phyloP scores from a whole-genome alignment of 2,888 invertebrate species.

The Sminthurides aquaticus region DNA sequence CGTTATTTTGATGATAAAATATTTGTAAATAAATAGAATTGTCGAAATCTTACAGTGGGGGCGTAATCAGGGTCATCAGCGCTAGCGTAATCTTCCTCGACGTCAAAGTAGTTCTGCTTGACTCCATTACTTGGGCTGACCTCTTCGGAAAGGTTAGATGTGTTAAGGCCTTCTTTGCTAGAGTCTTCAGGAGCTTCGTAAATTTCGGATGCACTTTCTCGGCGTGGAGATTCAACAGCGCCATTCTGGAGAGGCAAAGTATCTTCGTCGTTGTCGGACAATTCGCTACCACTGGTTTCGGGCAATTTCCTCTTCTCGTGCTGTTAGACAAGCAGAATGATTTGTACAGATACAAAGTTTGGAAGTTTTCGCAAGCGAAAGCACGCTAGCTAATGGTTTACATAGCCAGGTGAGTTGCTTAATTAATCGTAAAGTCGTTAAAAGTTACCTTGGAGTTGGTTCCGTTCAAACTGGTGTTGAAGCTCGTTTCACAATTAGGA shows the following conservation, averaged over 20 bases:
- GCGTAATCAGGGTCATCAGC: conserved; percentile 32
- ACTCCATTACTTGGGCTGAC: not conserved
- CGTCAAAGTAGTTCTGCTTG: conserved; percentile 22
- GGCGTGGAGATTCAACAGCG: not conserved
- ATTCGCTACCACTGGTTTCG: not conserved
- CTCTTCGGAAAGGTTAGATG: not conserved
- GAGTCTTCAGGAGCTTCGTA: not conserved
- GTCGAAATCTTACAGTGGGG: conserved; percentile 23
- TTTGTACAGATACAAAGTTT: not conserved
- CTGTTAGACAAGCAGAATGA: conserved; percentile 5
- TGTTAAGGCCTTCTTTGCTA: not conserved
- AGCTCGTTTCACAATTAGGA: conserved; percentile 9
- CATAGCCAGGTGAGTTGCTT: not conserved
- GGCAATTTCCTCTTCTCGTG: conserved; percentile 14
- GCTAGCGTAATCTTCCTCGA: conserved; percentile 30
- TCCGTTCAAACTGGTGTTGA: conserved; percentile 10
- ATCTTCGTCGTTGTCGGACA: not conserved
- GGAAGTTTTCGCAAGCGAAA: too few relatives aligned
- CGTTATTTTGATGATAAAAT: too few relatives aligned
- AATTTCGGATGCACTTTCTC: not conserved
- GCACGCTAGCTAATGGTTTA: too few relatives aligned
- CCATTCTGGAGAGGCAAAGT: not conserved
- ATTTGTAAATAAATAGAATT: too few relatives aligned
- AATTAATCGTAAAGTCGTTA: too few relatives aligned
- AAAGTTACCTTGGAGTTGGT: conserved; percentile 14